phyloP scores from a whole-genome alignment of 2,888 invertebrate genomes.

The Drosophila multiciliata region DNA sequence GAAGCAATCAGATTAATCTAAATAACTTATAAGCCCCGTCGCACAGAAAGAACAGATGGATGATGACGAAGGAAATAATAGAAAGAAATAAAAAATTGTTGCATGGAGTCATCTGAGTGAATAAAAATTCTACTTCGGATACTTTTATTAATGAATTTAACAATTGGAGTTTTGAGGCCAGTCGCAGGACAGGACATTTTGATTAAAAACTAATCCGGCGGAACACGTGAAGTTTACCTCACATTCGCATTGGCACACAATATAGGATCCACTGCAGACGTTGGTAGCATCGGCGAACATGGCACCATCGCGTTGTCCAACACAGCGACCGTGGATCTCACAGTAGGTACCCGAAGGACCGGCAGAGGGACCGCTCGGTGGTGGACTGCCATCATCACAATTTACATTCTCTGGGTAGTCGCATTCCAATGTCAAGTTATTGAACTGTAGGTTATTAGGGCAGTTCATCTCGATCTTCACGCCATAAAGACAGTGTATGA shows the following conservation, averaged over 20 bases:
- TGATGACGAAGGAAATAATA: neutral
- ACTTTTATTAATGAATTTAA: conserved; percentile 47
- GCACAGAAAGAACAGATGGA: neutral
- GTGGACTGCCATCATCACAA: conserved; percentile 62
- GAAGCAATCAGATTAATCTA: neutral
- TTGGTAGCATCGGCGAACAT: conserved; percentile 28
- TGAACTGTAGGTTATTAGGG: conserved; percentile 69
- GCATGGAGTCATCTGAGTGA: neutral
- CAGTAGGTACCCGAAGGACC: conserved; percentile 79
- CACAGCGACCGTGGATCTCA: conserved; percentile 60
- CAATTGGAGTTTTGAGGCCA: conserved; percentile 64
- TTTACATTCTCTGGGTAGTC: conserved; percentile 70
- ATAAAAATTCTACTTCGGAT: conserved; percentile 19
- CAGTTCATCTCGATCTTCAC: conserved; percentile 44
- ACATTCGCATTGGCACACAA: conserved; percentile 79
- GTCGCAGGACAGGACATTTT: conserved; percentile 50
- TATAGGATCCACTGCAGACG: conserved; percentile 50
- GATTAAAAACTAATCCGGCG: conserved; percentile 57
- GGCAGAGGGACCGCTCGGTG: conserved; percentile 74
- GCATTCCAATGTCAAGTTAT: conserved; percentile 45
- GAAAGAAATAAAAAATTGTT: neutral
- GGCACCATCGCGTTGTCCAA: conserved; percentile 58
- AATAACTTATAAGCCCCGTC: neutral
- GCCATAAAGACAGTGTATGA: conserved; percentile 47
- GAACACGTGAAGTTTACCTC: conserved; percentile 63